phyloP scores from a whole-genome alignment of 2,797 vertebrate genomes.

The Pseudochirops cupreus region DNA sequence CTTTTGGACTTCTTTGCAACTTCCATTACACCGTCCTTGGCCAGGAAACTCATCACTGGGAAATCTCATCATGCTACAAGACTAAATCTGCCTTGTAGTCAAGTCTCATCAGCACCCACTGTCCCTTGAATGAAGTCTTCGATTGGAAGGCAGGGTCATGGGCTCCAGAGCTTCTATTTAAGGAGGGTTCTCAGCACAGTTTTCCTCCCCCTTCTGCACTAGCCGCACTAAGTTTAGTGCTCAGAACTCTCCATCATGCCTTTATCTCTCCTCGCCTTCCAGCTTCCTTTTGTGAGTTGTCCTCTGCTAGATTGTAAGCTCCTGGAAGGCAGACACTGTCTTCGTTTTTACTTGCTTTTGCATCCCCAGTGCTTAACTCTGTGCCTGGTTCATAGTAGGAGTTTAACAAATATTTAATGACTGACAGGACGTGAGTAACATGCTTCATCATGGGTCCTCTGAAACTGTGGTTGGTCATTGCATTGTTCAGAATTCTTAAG shows the following conservation, averaged over 20 bases:
- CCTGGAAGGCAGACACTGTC: background rate
- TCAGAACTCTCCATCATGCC: background rate
- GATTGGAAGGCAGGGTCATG: background rate
- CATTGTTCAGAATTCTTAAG: background rate
- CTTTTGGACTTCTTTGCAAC: background rate
- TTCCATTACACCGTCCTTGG: background rate
- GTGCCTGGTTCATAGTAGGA: background rate
- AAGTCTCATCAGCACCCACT: background rate
- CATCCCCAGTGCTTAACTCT: background rate
- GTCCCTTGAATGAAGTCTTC: background rate
- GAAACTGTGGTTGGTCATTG: background rate
- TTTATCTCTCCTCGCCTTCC: background rate
- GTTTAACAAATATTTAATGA: background rate
- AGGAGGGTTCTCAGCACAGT: background rate
- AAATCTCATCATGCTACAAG: background rate
- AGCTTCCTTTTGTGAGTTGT: background rate
- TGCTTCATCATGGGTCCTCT: background rate
- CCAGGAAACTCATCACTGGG: background rate
- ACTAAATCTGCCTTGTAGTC: background rate
- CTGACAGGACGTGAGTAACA: background rate
- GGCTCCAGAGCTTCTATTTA: background rate
- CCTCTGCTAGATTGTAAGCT: background rate
- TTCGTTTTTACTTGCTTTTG: background rate
- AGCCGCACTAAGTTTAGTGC: background rate
- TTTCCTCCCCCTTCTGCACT: background rate